Conservation (phyloP, 2,888 invertebrate species). For the Macaria liturata region DNA sequence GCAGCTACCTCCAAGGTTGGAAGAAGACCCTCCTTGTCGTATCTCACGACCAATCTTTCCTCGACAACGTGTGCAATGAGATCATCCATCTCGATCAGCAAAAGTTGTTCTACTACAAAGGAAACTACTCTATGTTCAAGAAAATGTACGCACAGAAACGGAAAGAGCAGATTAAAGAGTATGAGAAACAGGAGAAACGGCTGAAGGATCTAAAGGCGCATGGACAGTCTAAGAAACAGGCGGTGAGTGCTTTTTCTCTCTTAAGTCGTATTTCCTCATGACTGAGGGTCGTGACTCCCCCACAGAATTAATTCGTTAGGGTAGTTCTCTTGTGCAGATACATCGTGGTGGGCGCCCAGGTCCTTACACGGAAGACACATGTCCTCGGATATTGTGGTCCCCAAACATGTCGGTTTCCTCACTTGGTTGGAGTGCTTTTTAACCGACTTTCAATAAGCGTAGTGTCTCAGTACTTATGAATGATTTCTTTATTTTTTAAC, state of each 20-base stretch:
- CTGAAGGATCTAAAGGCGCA: constrained; percentile 97
- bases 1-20: constrained; percentile 97
- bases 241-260: constrained; percentile 73
- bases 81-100: constrained; percentile 98
- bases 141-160: constrained; percentile 99
- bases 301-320: no score
- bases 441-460: background rate
- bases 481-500: background rate
- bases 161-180: constrained; percentile 97
- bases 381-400: no score
- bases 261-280: no score
- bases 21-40: constrained; percentile 99
- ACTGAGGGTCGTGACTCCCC: no score
- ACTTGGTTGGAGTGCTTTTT: background rate
- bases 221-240: constrained; percentile 97
- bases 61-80: constrained; percentile 99
- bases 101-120: constrained; percentile 98
- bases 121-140: constrained; percentile 99
- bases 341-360: no score
- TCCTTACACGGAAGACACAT: no score
- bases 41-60: constrained; percentile 99
- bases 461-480: background rate
- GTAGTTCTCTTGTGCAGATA: no score
- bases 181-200: constrained; percentile 98
- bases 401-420: no score